phyloP scores from a whole-genome alignment of 1,140 invertebrate genomes.

The Ostrea denselamellosa region DNA sequence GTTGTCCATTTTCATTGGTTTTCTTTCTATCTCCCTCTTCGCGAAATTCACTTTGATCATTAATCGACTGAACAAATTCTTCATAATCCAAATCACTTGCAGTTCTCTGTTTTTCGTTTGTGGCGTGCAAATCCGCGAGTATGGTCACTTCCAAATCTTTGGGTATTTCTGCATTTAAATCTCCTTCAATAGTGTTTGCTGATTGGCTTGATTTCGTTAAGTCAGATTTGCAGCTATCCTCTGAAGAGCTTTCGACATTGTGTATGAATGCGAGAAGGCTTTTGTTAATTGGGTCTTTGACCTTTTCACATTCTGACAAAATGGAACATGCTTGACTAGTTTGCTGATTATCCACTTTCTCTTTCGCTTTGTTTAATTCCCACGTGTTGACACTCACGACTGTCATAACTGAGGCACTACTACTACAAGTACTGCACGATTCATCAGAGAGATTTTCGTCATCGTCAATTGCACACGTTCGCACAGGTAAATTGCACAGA shows the following conservation, averaged over 20 bases:
- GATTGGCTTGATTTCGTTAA: background rate
- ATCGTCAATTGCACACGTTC: slow-evolving; percentile 55
- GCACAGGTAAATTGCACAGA: slow-evolving; percentile 50
- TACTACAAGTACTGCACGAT: slow-evolving; percentile 49
- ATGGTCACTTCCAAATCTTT: slow-evolving; percentile 21
- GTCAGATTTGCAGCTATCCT: slow-evolving; percentile 24
- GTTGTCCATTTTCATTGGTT: slow-evolving; percentile 1
- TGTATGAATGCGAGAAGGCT: slow-evolving; percentile 20
- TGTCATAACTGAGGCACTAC: slow-evolving; percentile 52
- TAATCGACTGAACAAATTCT: slow-evolving; percentile 6
- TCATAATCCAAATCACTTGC: slow-evolving; percentile 33
- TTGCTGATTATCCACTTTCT: slow-evolving; percentile 19
- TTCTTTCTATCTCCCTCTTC: background rate
- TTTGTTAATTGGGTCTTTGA: slow-evolving; percentile 11
- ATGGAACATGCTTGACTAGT: slow-evolving; percentile 17
- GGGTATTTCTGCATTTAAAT: slow-evolving; percentile 22
- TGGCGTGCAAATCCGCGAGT: background rate
- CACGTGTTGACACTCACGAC: slow-evolving; percentile 51
- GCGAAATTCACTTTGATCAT: slow-evolving; percentile 20
- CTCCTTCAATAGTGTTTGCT: background rate
- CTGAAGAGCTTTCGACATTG: slow-evolving; percentile 20
- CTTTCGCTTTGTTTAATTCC: slow-evolving; percentile 22
- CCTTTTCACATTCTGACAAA: slow-evolving; percentile 6
- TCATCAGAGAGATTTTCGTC: slow-evolving; percentile 54
- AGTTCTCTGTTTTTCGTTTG: slow-evolving; percentile 1